phyloP scores from a whole-genome alignment of 2,888 invertebrate species.

The Hermodice carunculata region DNA sequence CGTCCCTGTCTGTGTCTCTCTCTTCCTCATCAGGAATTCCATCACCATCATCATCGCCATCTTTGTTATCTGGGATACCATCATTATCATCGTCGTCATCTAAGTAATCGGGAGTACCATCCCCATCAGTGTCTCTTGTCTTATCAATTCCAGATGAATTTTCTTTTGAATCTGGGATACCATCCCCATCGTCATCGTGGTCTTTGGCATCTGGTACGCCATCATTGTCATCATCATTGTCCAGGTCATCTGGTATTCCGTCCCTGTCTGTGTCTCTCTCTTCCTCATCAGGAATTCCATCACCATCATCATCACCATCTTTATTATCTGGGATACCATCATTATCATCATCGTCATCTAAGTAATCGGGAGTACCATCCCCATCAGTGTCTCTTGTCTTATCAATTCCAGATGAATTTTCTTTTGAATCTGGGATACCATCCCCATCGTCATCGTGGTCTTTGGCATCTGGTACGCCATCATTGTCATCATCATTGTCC shows the following conservation, averaged over 20 bases:
- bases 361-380: slow-evolving; percentile 56
- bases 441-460: slow-evolving; percentile 60
- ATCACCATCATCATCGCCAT: slow-evolving; percentile 30
- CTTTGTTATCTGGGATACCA: slow-evolving; percentile 43
- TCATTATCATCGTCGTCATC: slow-evolving; percentile 46
- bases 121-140: slow-evolving; percentile 18
- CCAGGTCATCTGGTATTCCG: slow-evolving; percentile 60
- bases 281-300: slow-evolving; percentile 39
- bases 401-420: slow-evolving; percentile 40
- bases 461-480: slow-evolving; percentile 42
- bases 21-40: slow-evolving; percentile 45
- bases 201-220: slow-evolving; percentile 42
- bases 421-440: slow-evolving; percentile 57
- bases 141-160: slow-evolving; percentile 11
- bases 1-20: slow-evolving; percentile 45
- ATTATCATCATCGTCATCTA: slow-evolving; percentile 25
- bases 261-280: slow-evolving; percentile 55
- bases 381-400: slow-evolving; percentile 57
- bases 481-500: slow-evolving; percentile 34
- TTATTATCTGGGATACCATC: slow-evolving; percentile 61
- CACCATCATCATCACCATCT: slow-evolving; percentile 46
- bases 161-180: slow-evolving; percentile 39
- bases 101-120: slow-evolving; percentile 47
- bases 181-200: slow-evolving; percentile 43
- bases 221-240: slow-evolving; percentile 50